phyloP scores from a whole-genome alignment of 2,888 invertebrate species.

The Ptycholaimellus sp. region DNA sequence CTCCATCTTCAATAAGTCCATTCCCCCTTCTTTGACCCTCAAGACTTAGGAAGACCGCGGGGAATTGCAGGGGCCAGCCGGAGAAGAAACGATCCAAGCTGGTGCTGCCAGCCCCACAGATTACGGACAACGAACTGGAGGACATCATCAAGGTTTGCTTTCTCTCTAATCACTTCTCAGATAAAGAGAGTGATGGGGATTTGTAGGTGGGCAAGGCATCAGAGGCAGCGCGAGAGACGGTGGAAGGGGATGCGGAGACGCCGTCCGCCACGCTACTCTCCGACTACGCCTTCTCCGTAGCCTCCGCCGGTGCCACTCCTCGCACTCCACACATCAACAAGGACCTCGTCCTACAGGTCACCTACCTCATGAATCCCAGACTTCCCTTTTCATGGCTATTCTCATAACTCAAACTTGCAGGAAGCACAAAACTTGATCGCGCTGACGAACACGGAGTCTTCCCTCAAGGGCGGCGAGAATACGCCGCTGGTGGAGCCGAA shows the following conservation, averaged over 20 bases:
- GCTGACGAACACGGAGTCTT: constrained; percentile 84
- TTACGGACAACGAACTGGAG: constrained; percentile 51
- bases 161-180: neutral
- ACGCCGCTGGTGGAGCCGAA: constrained; percentile 71
- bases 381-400: neutral
- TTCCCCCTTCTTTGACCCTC: no score
- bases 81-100: constrained; percentile 46
- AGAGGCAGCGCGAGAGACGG: constrained; percentile 41
- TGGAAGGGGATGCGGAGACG: constrained; percentile 43
- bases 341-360: constrained; percentile 41
- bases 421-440: constrained; percentile 98
- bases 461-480: constrained; percentile 76
- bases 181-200: neutral
- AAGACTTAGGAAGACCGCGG: no score
- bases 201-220: constrained; percentile 40
- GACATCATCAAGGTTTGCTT: constrained; percentile 35
- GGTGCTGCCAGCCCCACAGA: constrained; percentile 83
- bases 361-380: neutral
- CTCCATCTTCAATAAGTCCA: constrained; percentile 17
- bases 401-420: constrained; percentile 43
- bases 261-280: constrained; percentile 63
- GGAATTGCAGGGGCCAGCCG: no score
- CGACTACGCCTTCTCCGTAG: constrained; percentile 54
- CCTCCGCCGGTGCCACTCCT: constrained; percentile 44
- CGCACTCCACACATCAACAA: constrained; percentile 55